Conservation (phyloP, 2,797 vertebrate species). For the Pachyuromys duprasi region DNA sequence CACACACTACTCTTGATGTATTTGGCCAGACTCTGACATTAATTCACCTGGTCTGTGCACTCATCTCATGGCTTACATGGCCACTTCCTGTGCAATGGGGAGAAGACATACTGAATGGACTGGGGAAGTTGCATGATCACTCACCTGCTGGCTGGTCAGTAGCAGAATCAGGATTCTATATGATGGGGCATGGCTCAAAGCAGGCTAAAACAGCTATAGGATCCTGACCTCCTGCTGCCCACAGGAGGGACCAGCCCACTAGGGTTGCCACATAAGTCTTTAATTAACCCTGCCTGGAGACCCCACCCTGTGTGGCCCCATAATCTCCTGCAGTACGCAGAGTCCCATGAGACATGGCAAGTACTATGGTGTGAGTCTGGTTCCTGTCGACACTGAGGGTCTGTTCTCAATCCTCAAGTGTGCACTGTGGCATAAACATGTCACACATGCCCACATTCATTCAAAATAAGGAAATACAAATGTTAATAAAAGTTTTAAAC, state of each 20-base stretch:
- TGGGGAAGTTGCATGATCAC: background rate
- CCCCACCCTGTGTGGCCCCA: accelerated
- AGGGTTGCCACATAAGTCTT: background rate
- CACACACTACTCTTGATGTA: accelerated
- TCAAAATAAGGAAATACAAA: background rate
- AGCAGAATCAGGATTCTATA: background rate
- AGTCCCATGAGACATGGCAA: background rate
- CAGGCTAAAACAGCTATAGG: background rate
- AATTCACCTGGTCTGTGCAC: background rate
- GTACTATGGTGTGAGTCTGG: background rate
- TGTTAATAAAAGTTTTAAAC: background rate
- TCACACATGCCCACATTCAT: too few relatives aligned
- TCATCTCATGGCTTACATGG: accelerated
- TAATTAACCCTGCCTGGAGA: background rate
- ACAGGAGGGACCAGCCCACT: accelerated
- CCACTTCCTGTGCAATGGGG: accelerated
- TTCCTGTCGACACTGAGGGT: too few relatives aligned
- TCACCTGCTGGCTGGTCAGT: too few relatives aligned
- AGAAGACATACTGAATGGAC: background rate
- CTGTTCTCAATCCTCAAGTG: background rate
- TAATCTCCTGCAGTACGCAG: background rate
- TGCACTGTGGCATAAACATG: background rate
- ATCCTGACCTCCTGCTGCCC: background rate
- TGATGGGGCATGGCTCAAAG: background rate
- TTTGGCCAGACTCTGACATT: background rate